Conservation (phyloP, 1,140 invertebrate species). For the Lucilia sericata region DNA sequence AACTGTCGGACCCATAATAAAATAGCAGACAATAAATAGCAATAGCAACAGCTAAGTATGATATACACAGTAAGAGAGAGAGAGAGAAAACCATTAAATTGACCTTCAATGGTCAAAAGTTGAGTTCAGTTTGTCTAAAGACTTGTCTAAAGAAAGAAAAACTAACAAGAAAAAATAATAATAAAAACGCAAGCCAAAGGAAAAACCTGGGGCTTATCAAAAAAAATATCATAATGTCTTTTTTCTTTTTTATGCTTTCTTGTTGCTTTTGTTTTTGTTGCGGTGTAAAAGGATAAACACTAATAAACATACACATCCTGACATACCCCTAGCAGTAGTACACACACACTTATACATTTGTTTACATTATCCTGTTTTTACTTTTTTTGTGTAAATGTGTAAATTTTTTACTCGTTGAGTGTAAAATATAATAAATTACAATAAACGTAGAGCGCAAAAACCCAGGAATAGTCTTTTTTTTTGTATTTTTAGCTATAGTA, state of each 20-base stretch:
- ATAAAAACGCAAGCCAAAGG: background rate
- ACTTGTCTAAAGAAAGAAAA: background rate
- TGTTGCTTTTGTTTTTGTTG: too few species aligned
- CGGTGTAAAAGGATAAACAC: too few species aligned
- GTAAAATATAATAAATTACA: too few species aligned
- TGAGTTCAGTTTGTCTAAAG: background rate
- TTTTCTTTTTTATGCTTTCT: background rate
- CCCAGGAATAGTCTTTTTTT: too few species aligned
- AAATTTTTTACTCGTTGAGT: too few species aligned
- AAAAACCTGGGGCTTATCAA: background rate
- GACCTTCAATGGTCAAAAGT: background rate
- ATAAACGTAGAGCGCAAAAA: too few species aligned
- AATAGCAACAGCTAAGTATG: background rate
- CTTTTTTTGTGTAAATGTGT: too few species aligned
- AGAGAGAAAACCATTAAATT: background rate
- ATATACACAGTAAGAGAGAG: background rate
- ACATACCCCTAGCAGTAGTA: too few species aligned
- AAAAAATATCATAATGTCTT: background rate
- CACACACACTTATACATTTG: too few species aligned
- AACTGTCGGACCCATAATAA: background rate
- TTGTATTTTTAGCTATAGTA: too few species aligned
- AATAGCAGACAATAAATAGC: background rate
- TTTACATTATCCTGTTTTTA: too few species aligned
- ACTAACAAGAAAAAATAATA: background rate
- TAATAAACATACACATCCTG: too few species aligned